Base-by-base conservation (phyloP, 2,797 vertebrate genomes). In the Morelia viridis region DNA sequence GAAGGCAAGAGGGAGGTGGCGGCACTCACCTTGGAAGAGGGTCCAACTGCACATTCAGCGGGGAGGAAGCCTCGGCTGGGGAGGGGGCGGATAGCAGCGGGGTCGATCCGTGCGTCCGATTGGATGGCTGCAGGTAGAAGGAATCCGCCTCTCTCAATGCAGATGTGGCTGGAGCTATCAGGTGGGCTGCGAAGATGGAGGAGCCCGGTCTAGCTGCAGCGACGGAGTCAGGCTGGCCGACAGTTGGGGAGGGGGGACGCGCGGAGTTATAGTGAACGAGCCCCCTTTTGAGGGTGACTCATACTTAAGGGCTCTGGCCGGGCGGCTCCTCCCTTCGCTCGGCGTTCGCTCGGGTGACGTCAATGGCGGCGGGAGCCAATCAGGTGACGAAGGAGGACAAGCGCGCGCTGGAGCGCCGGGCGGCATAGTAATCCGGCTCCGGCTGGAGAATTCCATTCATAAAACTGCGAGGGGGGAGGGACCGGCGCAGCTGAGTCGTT, bases 391-490 rank as follows among this genome's bases (percentile, higher is more conserved):
- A 50, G 57, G 35, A 22, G 31, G 60, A 17, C 92, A 57, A 84
- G 4, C 86, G 95, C 94, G 95, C 93, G 80, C 35, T 46, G 10
- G 41, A 46, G 35, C 93, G 57, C 68, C 90, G 95, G 92, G 94
- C 90, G 91, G 96, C 96, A 95, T 96, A 93, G 94, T 96, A 97
- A 97, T 96, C 12, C 91, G 93, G 92, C 85, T 86, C 89, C 88
- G 94, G 0, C 93, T 89, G 94, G 96, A 96, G 93, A 94, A 7
- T 95, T 95, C 94, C 97, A 97, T 97, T 97, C 97, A 97, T 96
- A 97, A 97, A 97, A 96, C 5, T 13, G 60, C 8, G 22, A 0
- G 46, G 87, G 22, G 85, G 94, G 92, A 58, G 92, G 90, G 41
- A 6, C 0, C 28, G 10, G 24, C 58, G 4, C 46, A 6, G 57